Base-by-base conservation (phyloP, 2,113 vertebrate genomes). In the Petromus typicus region DNA sequence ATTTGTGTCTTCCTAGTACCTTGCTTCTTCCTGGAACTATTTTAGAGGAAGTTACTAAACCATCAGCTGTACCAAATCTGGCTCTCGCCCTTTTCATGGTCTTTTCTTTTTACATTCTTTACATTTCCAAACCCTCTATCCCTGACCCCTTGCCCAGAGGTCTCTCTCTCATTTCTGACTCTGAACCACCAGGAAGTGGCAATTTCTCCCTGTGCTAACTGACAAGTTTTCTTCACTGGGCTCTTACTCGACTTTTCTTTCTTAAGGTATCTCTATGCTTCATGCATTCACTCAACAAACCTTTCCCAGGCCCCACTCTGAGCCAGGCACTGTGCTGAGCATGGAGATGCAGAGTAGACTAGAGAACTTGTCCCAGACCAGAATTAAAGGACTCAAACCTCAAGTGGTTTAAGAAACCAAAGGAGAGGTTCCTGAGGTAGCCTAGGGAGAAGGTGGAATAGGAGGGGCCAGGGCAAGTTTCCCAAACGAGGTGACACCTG, bases 1-100 rank as follows among this genome's bases (percentile, higher is more conserved):
- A 92, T 89, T 86, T 91, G 76, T 84, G 48, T 20, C 75, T 96
- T 94, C 79, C 97, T 88, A 79, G 94, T 85, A 91, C 43, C 83
- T 59, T 27, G 27, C 78, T 86, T 95, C 91, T 96, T 96, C 93
- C 84, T 94, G 84, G 91, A 96, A 92, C 81, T 40, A 59, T 40
- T 40, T 71, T 51, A 91, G 94, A 95, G 84, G 94, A 93, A 97
- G 66, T 94, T n/a, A 63, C 76, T 81, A 94, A 95, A 90, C 92
- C 94, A 82, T 89, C 66, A 48, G 27, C 18, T 87, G 76, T 51
- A 78, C 69, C 67, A 91, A 84, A 45, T 54, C 63, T n/a, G 25
- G 59, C 76, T 94, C 91, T 89, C 6, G 45, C 25, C 79, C 71
- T 93, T 81, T 48, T 86, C 34, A n/a, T 0, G 23, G 82, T 78